Base-by-base conservation (phyloP, 2,797 vertebrate genomes). In the Danio aesculapii region DNA sequence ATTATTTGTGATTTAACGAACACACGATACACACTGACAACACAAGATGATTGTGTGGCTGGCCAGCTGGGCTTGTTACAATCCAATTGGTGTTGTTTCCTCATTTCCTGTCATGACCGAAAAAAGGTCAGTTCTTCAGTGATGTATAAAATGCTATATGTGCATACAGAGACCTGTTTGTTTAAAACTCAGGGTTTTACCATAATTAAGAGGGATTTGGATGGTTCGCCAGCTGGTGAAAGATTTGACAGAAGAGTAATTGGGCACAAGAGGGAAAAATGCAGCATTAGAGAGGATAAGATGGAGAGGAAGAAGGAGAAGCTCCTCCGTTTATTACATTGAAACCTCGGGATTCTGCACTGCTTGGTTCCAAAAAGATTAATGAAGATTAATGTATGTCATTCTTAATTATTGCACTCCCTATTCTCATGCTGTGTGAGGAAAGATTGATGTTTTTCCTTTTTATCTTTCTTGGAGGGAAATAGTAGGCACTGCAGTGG, bases 291-390 rank as follows among this genome's bases (percentile, higher is more conserved):
- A 50, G 17, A 62, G 52, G 10, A n/a, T 10, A 52, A 57, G 16
- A 39, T 6, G 74, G 43, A 66, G 11, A 73, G 14, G 16, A 19
- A 58, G 62, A 61, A 16, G 9, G 53, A 68, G 30, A 57, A 73
- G 68, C 70, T 74, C 52, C 14, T 80, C 78, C 11, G 41, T 79
- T 84, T 81, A 78, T 78, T 83, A 70, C 63, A 61, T 61, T 55
- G 12, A 49, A 47, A 52, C 62, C 21, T 66, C 47, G 77, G 68
- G 80, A 83, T 57, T 79, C 53, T 55, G 70, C 75, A 57, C 81
- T 79, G 74, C 43, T 68, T 76, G 64, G 11, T 57, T 84, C 77
- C 75, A 61, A 79, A 66, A 86, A 77, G 73, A 84, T 79, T 72
- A 72, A 72, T 82, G 79, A 62, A 47, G 59, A 81, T 86, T 79